Evolutionary conservation across 2,888 invertebrate species (phyloP).

Genomic region (Bursaphelenchus okinawaensis): DNA sequence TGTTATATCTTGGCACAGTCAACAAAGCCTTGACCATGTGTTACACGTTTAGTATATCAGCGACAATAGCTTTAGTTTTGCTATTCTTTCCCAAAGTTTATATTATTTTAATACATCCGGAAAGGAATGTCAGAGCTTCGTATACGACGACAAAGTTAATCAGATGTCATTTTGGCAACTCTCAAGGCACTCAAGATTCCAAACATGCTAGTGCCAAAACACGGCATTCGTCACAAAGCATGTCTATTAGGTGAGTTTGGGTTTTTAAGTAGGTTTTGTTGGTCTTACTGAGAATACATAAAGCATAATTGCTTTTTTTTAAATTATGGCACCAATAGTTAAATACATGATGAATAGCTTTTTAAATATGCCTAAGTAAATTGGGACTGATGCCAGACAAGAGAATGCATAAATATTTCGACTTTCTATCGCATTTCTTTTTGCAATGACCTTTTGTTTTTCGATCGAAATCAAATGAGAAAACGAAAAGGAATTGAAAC

Average conservation of each 20-base stretch:
- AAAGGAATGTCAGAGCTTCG: slow-evolving; percentile 71
- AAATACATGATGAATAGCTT: too few species aligned
- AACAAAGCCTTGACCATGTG: slow-evolving; percentile 63
- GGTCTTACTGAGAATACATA: too few species aligned
- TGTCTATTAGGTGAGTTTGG: slow-evolving; percentile 40
- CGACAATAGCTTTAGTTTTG: slow-evolving; percentile 70
- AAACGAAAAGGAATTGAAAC: neutral
- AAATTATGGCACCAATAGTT: too few species aligned
- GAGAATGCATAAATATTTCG: too few species aligned
- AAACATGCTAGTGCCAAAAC: slow-evolving; percentile 47
- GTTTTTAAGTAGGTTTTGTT: too few species aligned
- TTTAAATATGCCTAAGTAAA: too few species aligned
- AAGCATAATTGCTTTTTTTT: too few species aligned
- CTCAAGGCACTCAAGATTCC: slow-evolving; percentile 46
- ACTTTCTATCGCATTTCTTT: neutral
- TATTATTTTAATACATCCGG: slow-evolving; percentile 71
- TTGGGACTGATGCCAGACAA: too few species aligned
- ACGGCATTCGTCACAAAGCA: slow-evolving; percentile 47
- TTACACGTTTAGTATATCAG: slow-evolving; percentile 71
- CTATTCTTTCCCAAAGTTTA: slow-evolving; percentile 74
- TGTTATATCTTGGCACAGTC: slow-evolving; percentile 83
- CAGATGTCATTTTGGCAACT: slow-evolving; percentile 60
- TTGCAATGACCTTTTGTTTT: neutral
- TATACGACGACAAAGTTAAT: slow-evolving; percentile 72
- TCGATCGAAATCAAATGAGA: neutral